Percentiles rank a stretch among this genome's conserved stretches.
Conservation (phyloP, 2,113 vertebrate species). For the Thamnophis sirtalis region DNA sequence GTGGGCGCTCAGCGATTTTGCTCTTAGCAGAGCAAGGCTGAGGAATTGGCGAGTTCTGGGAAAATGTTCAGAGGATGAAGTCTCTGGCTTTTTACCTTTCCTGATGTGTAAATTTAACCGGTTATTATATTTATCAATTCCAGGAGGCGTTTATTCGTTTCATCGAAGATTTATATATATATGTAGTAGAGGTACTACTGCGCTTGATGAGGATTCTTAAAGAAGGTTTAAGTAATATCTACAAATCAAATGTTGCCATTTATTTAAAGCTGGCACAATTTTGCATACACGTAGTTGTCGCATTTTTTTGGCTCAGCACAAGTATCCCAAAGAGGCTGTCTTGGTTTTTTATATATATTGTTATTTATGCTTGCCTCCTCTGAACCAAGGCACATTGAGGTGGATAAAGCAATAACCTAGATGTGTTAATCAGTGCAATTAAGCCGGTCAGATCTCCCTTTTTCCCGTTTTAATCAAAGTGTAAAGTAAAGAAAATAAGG, state of each 20-base stretch:
- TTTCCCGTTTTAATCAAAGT: neutral
- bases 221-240: neutral
- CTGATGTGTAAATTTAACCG: neutral
- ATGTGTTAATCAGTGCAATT: neutral
- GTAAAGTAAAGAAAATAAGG: neutral
- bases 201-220: neutral
- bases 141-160: neutral
- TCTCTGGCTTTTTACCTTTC: neutral
- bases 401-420: neutral
- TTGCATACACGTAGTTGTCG: neutral
- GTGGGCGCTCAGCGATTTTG: neutral
- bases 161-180: neutral
- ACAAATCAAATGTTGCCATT: neutral
- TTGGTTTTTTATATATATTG: neutral
- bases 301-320: neutral
- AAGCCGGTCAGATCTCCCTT: neutral
- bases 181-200: no score
- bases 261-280: neutral
- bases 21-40: neutral
- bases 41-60: neutral
- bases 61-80: neutral
- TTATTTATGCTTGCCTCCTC: neutral
- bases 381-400: neutral
- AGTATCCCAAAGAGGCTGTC: neutral
- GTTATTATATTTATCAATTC: neutral